Base-by-base conservation (phyloP, 2,113 vertebrate species). In the Phyllostomus hastatus region DNA sequence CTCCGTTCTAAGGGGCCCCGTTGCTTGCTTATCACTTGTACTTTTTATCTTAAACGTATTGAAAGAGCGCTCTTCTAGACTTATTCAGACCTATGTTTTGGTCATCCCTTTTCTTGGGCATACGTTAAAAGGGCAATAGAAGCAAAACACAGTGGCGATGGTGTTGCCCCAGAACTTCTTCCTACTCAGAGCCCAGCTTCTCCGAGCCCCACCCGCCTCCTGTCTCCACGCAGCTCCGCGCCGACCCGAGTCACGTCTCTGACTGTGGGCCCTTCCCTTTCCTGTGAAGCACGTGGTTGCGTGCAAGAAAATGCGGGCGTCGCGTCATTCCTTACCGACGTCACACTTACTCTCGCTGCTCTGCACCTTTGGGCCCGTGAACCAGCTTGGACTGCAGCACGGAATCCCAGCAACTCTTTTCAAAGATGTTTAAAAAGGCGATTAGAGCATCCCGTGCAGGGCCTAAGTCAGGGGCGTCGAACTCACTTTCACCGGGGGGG, bases 331-430 rank as follows among this genome's bases (percentile, higher is more conserved):
- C 48, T 48, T 3, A 7, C 14, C 0, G 43, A 33, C 6, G 7
- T 14, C 87, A 35, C n/a, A 46, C 10, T 41, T 7, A 5, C 28
- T 2, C 35, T 31, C 33, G 69, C 79, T 4, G 2, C 46, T 54
- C 38, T 50, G 26, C 6, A 43, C 7, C 83, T 43, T 7, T 7
- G 48, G 8, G 9, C 33, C 38, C 0, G 0, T 1, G 16, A 57
- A 52, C 31, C 2, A 9, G 75, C 81, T 91, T n/a, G 46, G 33
- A 6, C 16, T 22, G 48, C 26, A 4, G n/a, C 5, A 16, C 70
- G 50, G 28, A 43, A n/a, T 64, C 41, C 2, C 11, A 33, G 9
- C 2, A 1, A 1, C 22, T 52, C 28, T 61, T 52, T 76, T 41
- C 24, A 52, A 82, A 80, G 90, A 52, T 16, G 41, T 28, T 78